Conservation (phyloP, 2,888 invertebrate species). For the Folsomia manolachei region DNA sequence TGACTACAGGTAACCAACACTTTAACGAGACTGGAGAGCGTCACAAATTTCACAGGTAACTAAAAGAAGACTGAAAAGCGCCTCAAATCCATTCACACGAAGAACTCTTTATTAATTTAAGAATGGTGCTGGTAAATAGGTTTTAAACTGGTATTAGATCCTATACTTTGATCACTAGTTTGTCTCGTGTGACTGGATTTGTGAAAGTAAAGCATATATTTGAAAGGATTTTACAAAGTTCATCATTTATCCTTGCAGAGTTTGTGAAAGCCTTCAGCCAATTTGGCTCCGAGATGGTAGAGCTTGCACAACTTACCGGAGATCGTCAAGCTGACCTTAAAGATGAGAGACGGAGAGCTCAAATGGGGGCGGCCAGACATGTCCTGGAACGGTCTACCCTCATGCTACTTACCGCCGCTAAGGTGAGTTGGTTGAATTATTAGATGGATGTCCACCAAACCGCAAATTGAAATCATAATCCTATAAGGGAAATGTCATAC, state of each 20-base stretch:
- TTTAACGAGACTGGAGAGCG: conserved; percentile 78
- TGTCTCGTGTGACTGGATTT: too few species aligned
- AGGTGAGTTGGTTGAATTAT: conserved; percentile 60
- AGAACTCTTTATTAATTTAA: too few species aligned
- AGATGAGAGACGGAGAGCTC: conserved; percentile 89
- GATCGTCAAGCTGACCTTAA: conserved; percentile 79
- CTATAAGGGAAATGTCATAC: too few species aligned
- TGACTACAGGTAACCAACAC: conserved; percentile 69
- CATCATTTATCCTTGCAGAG: conserved; percentile 65
- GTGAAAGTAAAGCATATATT: not conserved
- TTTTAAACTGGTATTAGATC: too few species aligned
- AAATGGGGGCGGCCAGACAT: conserved; percentile 93
- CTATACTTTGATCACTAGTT: too few species aligned
- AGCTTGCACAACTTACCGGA: conserved; percentile 89
- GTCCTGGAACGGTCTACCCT: conserved; percentile 94
- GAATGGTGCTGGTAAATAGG: not conserved
- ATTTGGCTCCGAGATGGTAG: conserved; percentile 98
- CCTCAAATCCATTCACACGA: too few species aligned
- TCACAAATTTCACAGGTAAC: conserved; percentile 78
- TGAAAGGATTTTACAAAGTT: conserved; percentile 53
- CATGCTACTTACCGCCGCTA: conserved; percentile 94
- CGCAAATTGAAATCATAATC: too few species aligned
- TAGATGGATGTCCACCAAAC: not conserved
- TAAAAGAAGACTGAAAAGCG: too few species aligned
- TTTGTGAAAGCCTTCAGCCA: conserved; percentile 98